These are phyloP conservation scores for Cyclina sinensis DNA, from an alignment of 1,140 invertebrate species.

Conservation along the genomic window DNA sequence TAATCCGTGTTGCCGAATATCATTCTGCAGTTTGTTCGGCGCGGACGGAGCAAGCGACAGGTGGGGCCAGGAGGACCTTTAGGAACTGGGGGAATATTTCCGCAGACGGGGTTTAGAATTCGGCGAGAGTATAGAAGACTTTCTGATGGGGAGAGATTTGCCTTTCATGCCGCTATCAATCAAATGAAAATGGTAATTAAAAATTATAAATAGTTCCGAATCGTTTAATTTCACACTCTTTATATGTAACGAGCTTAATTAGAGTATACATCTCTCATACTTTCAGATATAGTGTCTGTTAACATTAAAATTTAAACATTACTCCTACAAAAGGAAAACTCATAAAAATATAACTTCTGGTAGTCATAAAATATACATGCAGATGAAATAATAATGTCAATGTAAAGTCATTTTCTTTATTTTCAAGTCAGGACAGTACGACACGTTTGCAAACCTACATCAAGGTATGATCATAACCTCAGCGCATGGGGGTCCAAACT, in stretches of 20 bases:
- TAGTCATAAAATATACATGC: too few relatives aligned
- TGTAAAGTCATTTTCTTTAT: too few relatives aligned
- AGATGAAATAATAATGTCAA: too few relatives aligned
- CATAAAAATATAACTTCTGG: too few relatives aligned
- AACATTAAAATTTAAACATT: too few relatives aligned
- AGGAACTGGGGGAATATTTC: neutral
- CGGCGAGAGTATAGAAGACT: conserved; percentile 53
- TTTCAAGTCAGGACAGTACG: conserved; percentile 57
- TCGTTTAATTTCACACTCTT: too few relatives aligned
- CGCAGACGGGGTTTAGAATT: conserved; percentile 53
- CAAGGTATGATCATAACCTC: conserved; percentile 9
- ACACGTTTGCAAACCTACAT: conserved; percentile 60
- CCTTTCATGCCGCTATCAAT: conserved; percentile 44
- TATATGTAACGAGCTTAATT: too few relatives aligned
- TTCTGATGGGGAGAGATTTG: conserved; percentile 47
- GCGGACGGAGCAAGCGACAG: neutral
- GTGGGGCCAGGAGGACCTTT: neutral
- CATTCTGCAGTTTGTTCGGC: neutral
- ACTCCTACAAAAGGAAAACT: too few relatives aligned
- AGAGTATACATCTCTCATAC: too few relatives aligned
- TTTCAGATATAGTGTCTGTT: too few relatives aligned
- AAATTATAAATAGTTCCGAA: neutral
- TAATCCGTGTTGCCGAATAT: too few relatives aligned
- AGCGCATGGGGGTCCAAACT: conserved; percentile 60
- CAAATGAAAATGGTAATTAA: conserved; percentile 41